phyloP scores from a whole-genome alignment of 2,113 vertebrate genomes.

The Bubo bubo region DNA sequence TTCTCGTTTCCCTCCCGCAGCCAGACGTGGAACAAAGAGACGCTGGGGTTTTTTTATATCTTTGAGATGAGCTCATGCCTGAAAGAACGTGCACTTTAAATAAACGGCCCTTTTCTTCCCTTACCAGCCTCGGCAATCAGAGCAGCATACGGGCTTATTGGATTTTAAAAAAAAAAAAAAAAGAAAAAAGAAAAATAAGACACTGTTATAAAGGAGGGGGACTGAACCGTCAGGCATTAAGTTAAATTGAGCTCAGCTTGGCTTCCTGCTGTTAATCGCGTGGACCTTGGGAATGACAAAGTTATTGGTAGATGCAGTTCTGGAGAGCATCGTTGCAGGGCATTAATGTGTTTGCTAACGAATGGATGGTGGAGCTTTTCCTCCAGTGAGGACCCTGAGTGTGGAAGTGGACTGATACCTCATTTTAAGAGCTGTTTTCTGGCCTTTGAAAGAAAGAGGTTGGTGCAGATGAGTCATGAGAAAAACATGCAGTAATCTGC shows the following conservation, averaged over 20 bases:
- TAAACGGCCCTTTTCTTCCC: slow-evolving; percentile 24
- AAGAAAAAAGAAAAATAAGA: neutral
- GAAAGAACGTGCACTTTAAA: slow-evolving; percentile 30
- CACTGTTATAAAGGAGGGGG: neutral
- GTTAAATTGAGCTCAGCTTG: slow-evolving; percentile 12
- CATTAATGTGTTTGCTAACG: neutral
- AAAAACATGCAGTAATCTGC: neutral
- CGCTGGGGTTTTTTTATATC: neutral
- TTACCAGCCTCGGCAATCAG: neutral
- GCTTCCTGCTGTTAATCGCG: neutral
- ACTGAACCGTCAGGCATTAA: neutral
- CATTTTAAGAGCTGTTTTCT: neutral
- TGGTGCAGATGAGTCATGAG: neutral
- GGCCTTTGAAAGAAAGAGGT: neutral
- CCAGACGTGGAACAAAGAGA: slow-evolving; percentile 37
- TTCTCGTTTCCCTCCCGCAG: slow-evolving; percentile 12
- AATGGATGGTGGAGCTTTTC: neutral
- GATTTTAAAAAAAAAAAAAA: neutral
- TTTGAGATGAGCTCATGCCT: slow-evolving; percentile 59
- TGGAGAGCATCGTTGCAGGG: neutral
- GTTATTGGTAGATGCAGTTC: neutral
- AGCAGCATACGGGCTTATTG: neutral
- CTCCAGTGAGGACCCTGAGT: neutral
- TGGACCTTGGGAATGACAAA: neutral
- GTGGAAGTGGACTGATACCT: neutral